These are phyloP conservation scores for Lichenostomus cassidix DNA, from an alignment of 2,113 vertebrate species.

Conservation along the genomic window DNA sequence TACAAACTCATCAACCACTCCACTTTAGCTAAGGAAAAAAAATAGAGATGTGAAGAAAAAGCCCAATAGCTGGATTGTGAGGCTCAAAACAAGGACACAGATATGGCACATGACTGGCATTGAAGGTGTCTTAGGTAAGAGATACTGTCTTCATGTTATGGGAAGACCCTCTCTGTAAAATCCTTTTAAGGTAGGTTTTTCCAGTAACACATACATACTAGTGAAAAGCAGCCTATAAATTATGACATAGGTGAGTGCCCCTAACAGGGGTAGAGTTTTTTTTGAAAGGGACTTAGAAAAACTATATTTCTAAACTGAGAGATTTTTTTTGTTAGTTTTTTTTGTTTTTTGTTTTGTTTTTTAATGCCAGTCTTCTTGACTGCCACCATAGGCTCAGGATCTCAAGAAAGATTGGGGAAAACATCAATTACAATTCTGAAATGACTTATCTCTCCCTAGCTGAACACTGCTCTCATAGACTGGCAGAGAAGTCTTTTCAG, in stretches of 20 bases:
- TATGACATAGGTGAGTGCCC: neutral
- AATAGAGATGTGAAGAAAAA: neutral
- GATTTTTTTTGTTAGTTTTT: too few relatives aligned
- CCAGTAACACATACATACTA: neutral
- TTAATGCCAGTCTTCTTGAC: neutral
- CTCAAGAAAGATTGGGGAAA: neutral
- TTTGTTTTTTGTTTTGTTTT: neutral
- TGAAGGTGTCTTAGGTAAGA: neutral
- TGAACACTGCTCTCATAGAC: neutral
- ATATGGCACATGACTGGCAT: neutral
- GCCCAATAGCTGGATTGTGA: neutral
- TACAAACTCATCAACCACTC: neutral
- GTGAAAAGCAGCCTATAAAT: constrained; percentile 17
- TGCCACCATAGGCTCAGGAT: neutral
- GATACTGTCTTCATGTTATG: neutral
- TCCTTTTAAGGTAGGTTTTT: neutral
- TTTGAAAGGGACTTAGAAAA: constrained; percentile 47
- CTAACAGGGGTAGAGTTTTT: constrained; percentile 16
- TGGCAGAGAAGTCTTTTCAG: neutral
- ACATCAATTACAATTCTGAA: neutral
- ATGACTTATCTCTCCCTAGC: neutral
- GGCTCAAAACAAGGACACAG: neutral
- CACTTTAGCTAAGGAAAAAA: neutral
- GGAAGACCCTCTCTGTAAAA: neutral
- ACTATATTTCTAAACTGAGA: constrained; percentile 39